A percentile compares a stretch with the other conserved stretches of the same genome.
Evolutionary conservation across 1,140 invertebrate species (phyloP).

Genomic region (Zaprionus kolodkinae): DNA sequence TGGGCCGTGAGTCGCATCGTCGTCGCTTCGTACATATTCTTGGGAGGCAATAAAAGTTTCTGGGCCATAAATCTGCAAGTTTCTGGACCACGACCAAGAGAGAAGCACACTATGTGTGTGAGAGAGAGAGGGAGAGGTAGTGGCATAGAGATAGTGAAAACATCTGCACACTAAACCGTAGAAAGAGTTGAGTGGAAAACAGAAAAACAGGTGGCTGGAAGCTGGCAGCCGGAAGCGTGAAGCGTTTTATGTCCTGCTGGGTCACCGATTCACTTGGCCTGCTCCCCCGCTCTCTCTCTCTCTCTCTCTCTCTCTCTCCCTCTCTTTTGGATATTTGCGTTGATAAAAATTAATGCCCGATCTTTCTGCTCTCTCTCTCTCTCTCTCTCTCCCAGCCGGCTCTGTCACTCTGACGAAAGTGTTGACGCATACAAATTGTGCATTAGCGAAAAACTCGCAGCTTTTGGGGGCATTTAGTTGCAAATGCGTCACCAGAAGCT

Average conservation of each 20-base stretch:
- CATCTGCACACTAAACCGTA: slow-evolving; percentile 66
- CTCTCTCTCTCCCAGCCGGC: not conserved
- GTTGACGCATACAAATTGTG: slow-evolving; percentile 82
- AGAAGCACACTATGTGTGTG: not conserved
- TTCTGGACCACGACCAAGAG: slow-evolving; percentile 70
- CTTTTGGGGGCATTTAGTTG: slow-evolving; percentile 77
- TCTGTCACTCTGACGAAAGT: slow-evolving; percentile 60
- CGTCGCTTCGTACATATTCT: slow-evolving; percentile 64
- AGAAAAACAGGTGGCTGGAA: slow-evolving; percentile 52
- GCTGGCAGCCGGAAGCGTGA: slow-evolving; percentile 13
- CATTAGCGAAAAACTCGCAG: slow-evolving; percentile 81
- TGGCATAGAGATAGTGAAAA: slow-evolving; percentile 24
- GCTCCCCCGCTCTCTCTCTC: not conserved
- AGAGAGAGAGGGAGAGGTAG: slow-evolving; percentile 11
- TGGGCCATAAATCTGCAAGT: slow-evolving; percentile 81
- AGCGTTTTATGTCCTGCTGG: slow-evolving; percentile 65
- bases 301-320: no score
- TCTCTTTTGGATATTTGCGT: slow-evolving; percentile 66
- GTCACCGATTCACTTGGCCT: slow-evolving; percentile 77
- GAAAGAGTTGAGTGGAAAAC: slow-evolving; percentile 64
- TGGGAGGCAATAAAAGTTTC: slow-evolving; percentile 79
- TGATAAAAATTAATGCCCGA: slow-evolving; percentile 64
- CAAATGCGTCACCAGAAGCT: slow-evolving; percentile 63
- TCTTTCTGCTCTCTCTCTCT: not conserved
- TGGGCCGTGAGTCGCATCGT: slow-evolving; percentile 22